Evolutionary conservation across 2,113 vertebrate species (phyloP).

Genomic region (Himantopus leucocephalus): DNA sequence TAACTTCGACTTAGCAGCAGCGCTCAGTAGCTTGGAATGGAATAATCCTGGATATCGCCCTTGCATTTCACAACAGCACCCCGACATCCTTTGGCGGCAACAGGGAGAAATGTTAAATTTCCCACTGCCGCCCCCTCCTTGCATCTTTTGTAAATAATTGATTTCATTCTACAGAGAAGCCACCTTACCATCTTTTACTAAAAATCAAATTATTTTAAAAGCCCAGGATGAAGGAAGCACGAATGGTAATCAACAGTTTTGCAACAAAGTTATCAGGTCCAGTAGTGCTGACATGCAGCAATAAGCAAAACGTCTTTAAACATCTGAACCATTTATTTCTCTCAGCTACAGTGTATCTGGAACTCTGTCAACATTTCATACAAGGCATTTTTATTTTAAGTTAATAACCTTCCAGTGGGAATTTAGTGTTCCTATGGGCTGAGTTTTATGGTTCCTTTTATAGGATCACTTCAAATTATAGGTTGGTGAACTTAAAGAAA

Average conservation of each 20-base stretch:
- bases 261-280: neutral
- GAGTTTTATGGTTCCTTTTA: conserved; percentile 73
- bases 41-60: neutral
- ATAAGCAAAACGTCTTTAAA: neutral
- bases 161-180: neutral
- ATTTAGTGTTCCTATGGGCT: conserved; percentile 69
- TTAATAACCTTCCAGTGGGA: conserved; percentile 74
- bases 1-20: neutral
- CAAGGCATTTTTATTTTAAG: conserved; percentile 73
- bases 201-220: neutral
- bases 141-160: neutral
- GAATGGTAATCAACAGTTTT: neutral
- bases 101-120: neutral
- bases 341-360: conserved; percentile 1
- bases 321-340: neutral
- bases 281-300: neutral
- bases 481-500: conserved; percentile 77
- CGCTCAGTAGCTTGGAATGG: neutral
- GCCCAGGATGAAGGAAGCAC: neutral
- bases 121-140: neutral
- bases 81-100: neutral
- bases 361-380: conserved; percentile 31
- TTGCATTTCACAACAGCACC: neutral
- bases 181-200: neutral
- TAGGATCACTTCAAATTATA: conserved; percentile 72